Evolutionary conservation across 64 coral and sea anemone species (phyloP), one percentile per base, ranked within the genome.

Genomic region (Anthopleura sola): DNA sequence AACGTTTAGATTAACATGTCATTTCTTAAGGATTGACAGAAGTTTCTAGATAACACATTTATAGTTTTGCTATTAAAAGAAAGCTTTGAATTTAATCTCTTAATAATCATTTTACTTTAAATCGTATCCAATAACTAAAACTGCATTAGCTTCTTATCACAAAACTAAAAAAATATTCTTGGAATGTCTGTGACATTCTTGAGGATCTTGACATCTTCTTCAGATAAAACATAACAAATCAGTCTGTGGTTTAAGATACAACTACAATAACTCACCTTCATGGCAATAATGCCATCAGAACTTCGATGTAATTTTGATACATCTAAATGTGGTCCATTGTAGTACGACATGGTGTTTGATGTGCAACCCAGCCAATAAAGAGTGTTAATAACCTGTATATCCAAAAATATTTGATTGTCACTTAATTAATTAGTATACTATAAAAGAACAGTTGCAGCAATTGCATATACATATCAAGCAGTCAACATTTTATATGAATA

Each of bases 331-430:
- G 93, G 93, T 37, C 93, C 93, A 78, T 49, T 86, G 82, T 95
- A 95, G 50, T 91, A 88, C 21, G 93, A 91, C 93, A 95, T 95
- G 26, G 68, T 86, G 87, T 87, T 87, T 24, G 80, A 51, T 40
- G 86, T 91, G 33, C 90, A 90, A 37, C 89, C 93, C 78, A 95
- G 84, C 89, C 89, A 95, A 49, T 95, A 95, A 28, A 95, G 66
- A 21, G 93, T 88, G 38, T 68, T 95, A 19, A 90, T 88, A 91
- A 95, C 90, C 93, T 95, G 76, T 38, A 33, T 28, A 78, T 1
- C 8, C 58, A 13, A 62, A 62, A n/a, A 62, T 9, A 62, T n/a
- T 62, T 58, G 20, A 62, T 6, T 44, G 40, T 44, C 40, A 44
- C 40, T 44, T 44, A 44, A 44, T 8, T n/a, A 24, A 24, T 62